Conservation (phyloP, 2,797 vertebrate genomes). For the Pogoniulus pusillus region DNA sequence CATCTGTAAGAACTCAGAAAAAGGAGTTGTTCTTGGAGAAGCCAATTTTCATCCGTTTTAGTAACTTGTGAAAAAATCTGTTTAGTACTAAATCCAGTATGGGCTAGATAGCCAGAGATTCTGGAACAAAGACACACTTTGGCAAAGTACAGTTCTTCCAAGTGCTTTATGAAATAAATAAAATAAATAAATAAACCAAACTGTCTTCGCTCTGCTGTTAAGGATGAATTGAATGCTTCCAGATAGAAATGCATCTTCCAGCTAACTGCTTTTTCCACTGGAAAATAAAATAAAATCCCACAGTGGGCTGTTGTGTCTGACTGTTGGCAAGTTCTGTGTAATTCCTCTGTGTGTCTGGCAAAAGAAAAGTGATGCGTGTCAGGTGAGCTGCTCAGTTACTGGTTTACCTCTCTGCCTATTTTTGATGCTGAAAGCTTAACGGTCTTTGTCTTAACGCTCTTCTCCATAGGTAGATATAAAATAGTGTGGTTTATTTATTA, state of each 20-base stretch:
- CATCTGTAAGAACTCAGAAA: conserved; percentile 59
- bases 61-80: conserved; percentile 63
- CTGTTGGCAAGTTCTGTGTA: conserved; percentile 12
- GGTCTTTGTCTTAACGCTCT: not conserved
- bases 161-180: conserved; percentile 51
- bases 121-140: conserved; percentile 36
- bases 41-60: conserved; percentile 61
- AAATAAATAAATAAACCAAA: conserved; percentile 54
- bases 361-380: conserved; percentile 19
- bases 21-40: conserved; percentile 50
- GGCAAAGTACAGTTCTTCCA: conserved; percentile 34
- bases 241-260: conserved; percentile 33
- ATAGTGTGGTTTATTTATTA: not conserved
- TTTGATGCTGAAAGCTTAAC: not conserved
- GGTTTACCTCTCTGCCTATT: not conserved
- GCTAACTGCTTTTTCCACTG: conserved; percentile 8
- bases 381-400: not conserved
- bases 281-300: not conserved
- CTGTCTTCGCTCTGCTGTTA: conserved; percentile 8
- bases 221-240: conserved; percentile 10
- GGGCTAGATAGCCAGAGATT: conserved; percentile 58
- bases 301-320: not conserved
- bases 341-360: conserved; percentile 6
- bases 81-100: conserved; percentile 62
- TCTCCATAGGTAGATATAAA: not conserved